A percentile compares a stretch with the other conserved stretches of the same genome.
Conservation (phyloP, 2,113 vertebrate species). For the Peromyscus polionotus region DNA sequence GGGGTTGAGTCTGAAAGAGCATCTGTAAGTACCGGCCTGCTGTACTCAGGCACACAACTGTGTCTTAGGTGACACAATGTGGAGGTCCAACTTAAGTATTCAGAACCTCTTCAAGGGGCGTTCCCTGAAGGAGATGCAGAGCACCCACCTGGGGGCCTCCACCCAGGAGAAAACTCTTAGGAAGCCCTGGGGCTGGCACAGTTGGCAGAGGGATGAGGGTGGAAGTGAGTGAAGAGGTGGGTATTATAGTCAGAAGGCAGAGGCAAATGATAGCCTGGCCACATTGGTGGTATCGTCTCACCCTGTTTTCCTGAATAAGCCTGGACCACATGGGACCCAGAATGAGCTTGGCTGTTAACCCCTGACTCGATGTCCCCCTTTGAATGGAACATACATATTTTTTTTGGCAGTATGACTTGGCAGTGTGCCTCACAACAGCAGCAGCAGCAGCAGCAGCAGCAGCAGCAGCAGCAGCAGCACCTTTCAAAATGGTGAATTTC, state of each 20-base stretch:
- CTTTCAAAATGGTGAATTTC: background rate
- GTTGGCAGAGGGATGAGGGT: background rate
- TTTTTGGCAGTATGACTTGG: background rate
- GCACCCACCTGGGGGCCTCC: background rate
- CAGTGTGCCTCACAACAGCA: background rate
- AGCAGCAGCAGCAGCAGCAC: background rate
- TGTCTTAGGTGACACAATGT: no score
- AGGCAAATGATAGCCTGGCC: accelerated
- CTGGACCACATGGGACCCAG: background rate
- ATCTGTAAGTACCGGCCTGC: accelerated
- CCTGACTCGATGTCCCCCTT: background rate
- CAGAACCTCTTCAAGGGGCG: no score
- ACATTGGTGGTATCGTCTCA: accelerated
- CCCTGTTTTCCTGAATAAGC: no score
- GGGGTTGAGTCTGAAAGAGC: background rate
- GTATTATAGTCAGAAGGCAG: background rate
- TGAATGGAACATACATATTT: background rate
- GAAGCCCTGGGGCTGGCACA: background rate
- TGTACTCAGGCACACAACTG: no score
- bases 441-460: background rate
- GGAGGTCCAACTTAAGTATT: accelerated
- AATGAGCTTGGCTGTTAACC: background rate
- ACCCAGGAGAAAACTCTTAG: background rate
- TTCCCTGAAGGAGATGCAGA: accelerated
- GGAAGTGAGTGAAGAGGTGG: background rate